Evolutionary conservation across 2,797 vertebrate genomes (phyloP).

Genomic region (Sebastes diploproa): DNA sequence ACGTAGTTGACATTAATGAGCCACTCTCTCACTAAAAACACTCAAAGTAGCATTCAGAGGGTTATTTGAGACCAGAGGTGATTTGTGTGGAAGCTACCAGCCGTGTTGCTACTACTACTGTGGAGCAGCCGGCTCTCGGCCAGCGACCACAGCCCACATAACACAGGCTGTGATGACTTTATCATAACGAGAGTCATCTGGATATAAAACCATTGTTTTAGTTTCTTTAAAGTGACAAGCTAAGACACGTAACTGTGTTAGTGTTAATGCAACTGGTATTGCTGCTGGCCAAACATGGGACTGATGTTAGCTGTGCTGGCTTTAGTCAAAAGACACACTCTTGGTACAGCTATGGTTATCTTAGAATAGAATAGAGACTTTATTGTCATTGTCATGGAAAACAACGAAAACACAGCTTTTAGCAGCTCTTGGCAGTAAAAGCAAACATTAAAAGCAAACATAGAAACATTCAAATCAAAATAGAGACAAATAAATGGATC

Average conservation of each 20-base stretch:
- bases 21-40: too few species aligned
- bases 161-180: neutral
- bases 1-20: too few species aligned
- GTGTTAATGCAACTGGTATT: slow-evolving; percentile 18
- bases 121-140: slow-evolving; percentile 56
- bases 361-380: too few species aligned
- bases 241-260: neutral
- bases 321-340: neutral
- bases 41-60: too few species aligned
- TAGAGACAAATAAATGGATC: too few species aligned
- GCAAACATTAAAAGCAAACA: too few species aligned
- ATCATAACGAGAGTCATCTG: neutral
- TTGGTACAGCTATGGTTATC: neutral
- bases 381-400: too few species aligned
- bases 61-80: too few species aligned
- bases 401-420: too few species aligned
- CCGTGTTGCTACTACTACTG: slow-evolving; percentile 14
- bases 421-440: too few species aligned
- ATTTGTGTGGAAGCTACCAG: neutral
- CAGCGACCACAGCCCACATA: slow-evolving; percentile 45
- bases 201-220: neutral
- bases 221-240: neutral
- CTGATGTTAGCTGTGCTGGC: slow-evolving; percentile 7
- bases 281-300: slow-evolving; percentile 19
- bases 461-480: too few species aligned